phyloP scores from a whole-genome alignment of 2,113 vertebrate genomes.

The Bos javanicus region DNA sequence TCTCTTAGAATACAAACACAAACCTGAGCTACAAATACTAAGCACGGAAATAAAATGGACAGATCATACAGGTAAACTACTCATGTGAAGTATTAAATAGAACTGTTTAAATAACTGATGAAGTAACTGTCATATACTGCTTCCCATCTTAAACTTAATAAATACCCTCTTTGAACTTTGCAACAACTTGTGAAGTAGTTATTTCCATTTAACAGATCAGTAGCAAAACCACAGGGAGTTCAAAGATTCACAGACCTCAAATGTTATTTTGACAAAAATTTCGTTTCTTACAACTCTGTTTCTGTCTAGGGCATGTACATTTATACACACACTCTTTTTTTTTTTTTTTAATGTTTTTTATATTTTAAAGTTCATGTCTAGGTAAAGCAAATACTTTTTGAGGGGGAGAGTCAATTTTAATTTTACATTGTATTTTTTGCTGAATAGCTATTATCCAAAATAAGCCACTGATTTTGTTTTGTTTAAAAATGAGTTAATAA shows the following conservation, averaged over 20 bases:
- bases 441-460: background rate
- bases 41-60: background rate
- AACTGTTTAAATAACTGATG: background rate
- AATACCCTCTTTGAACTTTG: background rate
- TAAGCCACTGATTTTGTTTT: background rate
- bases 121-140: background rate
- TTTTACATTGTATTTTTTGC: constrained; percentile 21
- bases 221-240: background rate
- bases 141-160: background rate
- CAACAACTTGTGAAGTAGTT: background rate
- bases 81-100: background rate
- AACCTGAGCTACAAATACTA: background rate
- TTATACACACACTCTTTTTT: background rate
- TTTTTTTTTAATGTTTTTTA: background rate
- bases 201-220: background rate
- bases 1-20: background rate
- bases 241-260: background rate
- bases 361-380: background rate
- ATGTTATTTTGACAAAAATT: background rate
- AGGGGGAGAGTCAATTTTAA: background rate
- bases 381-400: background rate
- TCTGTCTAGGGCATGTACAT: background rate
- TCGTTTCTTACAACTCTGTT: background rate
- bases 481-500: constrained; percentile 12
- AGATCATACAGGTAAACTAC: background rate